A percentile compares a stretch with the other conserved stretches of the same genome.
Conservation (phyloP, 1,140 invertebrate genomes). For the Brachionus rubens region DNA sequence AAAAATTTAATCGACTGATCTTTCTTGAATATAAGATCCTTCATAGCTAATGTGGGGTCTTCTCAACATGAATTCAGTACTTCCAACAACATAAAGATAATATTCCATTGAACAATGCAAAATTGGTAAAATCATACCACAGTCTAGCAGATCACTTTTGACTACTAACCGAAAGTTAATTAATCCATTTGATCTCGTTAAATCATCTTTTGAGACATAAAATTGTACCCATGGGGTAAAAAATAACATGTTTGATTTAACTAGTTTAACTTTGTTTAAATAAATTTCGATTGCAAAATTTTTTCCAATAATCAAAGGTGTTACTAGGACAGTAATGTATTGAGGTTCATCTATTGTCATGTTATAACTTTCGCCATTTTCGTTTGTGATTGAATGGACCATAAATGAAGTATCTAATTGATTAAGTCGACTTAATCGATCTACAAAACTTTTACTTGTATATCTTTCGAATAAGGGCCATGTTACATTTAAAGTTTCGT, state of each 20-base stretch:
- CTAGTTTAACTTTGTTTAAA: neutral
- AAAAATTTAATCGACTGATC: neutral
- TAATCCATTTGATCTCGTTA: neutral
- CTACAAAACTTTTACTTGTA: constrained; percentile 10
- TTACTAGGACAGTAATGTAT: constrained; percentile 17
- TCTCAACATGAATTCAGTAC: constrained; percentile 40
- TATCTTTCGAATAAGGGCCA: constrained; percentile 41
- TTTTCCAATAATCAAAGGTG: neutral
- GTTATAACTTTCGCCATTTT: constrained; percentile 32
- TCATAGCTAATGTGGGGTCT: neutral
- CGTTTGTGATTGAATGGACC: neutral
- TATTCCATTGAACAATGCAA: constrained; percentile 20
- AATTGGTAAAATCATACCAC: constrained; percentile 11
- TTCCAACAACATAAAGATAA: constrained; percentile 37
- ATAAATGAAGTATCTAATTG: constrained; percentile 25
- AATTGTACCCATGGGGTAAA: constrained; percentile 24
- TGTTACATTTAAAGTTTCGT: neutral
- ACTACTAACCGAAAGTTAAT: neutral
- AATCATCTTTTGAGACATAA: constrained; percentile 4
- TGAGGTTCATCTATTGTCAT: constrained; percentile 25
- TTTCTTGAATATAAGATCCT: constrained; percentile 8
- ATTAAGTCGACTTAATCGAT: neutral
- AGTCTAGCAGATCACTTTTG: constrained; percentile 19
- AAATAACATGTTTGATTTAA: neutral
- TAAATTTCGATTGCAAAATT: constrained; percentile 20